phyloP scores from a whole-genome alignment of 2,113 vertebrate species.

The Dinomys branickii region DNA sequence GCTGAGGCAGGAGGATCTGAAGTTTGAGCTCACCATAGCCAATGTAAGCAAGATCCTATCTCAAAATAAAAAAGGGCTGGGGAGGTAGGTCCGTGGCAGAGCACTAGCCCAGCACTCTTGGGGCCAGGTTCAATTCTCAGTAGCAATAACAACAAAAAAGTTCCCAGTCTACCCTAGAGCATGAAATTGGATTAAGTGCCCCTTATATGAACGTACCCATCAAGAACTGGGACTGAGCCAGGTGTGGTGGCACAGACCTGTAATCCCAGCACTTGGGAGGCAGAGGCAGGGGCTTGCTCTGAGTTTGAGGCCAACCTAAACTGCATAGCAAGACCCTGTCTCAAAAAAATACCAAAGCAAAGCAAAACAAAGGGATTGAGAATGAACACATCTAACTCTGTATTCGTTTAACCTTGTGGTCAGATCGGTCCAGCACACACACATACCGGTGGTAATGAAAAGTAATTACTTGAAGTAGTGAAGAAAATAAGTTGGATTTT shows the following conservation, averaged over 20 bases:
- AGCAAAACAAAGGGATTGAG: not conserved
- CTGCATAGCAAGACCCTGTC: not conserved
- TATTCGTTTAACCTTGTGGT: not conserved
- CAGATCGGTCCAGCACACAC: not conserved
- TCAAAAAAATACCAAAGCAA: not conserved
- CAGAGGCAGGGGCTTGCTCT: not conserved
- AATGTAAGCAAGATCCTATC: not conserved
- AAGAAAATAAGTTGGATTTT: slow-evolving; percentile 11
- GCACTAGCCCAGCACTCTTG: not conserved
- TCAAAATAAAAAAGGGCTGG: not conserved
- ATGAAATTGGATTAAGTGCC: not conserved
- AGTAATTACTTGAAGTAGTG: not conserved
- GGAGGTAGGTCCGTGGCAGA: not conserved
- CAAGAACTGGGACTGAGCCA: not conserved
- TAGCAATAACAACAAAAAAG: not conserved
- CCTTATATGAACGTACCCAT: not conserved
- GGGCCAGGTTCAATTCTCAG: not conserved
- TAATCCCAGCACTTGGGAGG: not conserved
- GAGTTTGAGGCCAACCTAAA: not conserved
- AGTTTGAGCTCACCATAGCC: not conserved
- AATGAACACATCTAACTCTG: not conserved
- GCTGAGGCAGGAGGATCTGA: not conserved
- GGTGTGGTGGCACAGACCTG: not conserved
- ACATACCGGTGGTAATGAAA: not conserved
- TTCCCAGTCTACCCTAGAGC: not conserved